Base-by-base conservation (phyloP, 2,113 vertebrate species). In the Cromileptes altivelis region DNA sequence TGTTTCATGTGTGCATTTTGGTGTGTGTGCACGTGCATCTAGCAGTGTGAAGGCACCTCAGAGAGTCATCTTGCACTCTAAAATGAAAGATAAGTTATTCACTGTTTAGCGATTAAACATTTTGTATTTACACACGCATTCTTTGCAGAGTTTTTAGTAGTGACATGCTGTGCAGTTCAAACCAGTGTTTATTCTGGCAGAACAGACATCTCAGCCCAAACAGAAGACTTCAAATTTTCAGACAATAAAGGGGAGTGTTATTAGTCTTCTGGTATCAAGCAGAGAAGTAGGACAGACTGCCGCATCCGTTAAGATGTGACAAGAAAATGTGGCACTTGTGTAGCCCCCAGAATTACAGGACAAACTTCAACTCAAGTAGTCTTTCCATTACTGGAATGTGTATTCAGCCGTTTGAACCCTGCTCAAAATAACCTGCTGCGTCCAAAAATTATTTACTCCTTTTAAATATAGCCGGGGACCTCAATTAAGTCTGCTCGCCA, bases 401-500 rank as follows among this genome's bases (percentile, higher is more conserved):
- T 62, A 76, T 88, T 84, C 83, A 81, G 37, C 47, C 52, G 1
- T 73, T 79, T 92, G 85, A 93, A 88, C 85, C 74, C 15, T 60
- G 79, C 70, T 78, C 79, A 86, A 88, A 91, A 90, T 89, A 91
- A 68, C 85, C 74, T 75, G 77, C 82, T 83, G 80, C 27, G 82
- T 81, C 70, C 74, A 76, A 85, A 92, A 86, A 88, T 87, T 85
- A 93, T 93, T 93, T 89, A 91, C 91, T 92, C 85, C 82, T 86
- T 92, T 93, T 90, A 91, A 94, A 91, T 86, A 87, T 60, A 89
- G 69, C 85, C 23, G 15, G 84, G 88, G 87, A 93, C 89, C 90
- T 91, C 91, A 91, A 93, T 94, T 94, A 94, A 92, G 84, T 89
- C 64, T 64, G 74, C 82, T 81, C 21, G 74, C 85, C 85, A 90